These are phyloP conservation scores for Keiferia lycopersicella DNA, from an alignment of 2,888 invertebrate genomes.

Conservation along the genomic window DNA sequence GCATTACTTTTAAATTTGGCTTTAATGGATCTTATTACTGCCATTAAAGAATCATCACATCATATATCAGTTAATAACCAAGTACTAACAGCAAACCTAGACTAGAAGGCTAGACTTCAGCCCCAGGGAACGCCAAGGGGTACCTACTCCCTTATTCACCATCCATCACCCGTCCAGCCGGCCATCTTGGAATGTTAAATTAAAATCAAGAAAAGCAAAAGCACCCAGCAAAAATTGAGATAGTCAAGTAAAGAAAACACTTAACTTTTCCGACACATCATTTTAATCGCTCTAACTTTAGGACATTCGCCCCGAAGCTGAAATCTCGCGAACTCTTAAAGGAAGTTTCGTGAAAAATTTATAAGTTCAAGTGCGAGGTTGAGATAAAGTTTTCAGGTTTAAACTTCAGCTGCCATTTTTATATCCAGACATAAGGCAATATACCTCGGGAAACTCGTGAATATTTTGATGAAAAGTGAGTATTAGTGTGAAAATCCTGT, in stretches of 20 bases:
- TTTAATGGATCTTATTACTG: no score
- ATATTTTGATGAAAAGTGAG: neutral
- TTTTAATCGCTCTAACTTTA: neutral
- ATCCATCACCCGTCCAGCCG: no score
- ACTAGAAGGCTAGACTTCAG: no score
- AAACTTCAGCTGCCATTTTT: slow-evolving; percentile 2
- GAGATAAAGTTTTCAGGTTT: slow-evolving; percentile 7
- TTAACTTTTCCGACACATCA: slow-evolving; percentile 9
- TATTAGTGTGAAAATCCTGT: no score
- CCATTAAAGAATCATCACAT: no score
- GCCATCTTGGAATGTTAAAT: no score
- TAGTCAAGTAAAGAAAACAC: neutral
- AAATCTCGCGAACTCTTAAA: slow-evolving; percentile 7
- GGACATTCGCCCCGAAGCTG: neutral
- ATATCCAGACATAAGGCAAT: neutral
- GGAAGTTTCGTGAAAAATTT: neutral
- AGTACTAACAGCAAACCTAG: no score
- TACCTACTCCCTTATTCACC: no score
- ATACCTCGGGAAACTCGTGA: neutral
- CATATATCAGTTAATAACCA: no score
- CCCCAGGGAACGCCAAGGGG: no score
- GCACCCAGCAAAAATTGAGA: neutral
- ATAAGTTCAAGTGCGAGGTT: neutral
- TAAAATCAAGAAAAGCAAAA: no score
- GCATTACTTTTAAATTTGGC: no score